Percentiles rank a stretch among this genome's conserved stretches.
phyloP scores from a whole-genome alignment of 2,888 invertebrate genomes.

The Thysanoteuthis rhombus region DNA sequence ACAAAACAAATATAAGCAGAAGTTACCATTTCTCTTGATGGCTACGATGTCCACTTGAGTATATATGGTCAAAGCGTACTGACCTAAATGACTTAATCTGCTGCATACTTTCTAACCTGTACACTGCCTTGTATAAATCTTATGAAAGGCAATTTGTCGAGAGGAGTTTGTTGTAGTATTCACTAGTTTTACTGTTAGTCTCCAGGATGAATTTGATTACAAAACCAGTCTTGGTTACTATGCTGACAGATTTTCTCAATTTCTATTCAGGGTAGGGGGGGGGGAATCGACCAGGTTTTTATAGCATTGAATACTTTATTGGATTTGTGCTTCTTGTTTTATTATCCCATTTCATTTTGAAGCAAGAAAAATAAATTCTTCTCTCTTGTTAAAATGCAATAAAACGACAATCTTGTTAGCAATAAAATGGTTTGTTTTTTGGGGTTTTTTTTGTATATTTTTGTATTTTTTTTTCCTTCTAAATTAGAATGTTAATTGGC shows the following conservation, averaged over 20 bases:
- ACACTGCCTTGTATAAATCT: neutral
- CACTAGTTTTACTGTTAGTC: neutral
- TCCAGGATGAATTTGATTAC: neutral
- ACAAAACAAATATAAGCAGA: too few relatives aligned
- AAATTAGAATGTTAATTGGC: neutral
- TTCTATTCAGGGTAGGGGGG: neutral
- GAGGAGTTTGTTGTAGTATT: too few relatives aligned
- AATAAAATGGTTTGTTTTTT: too few relatives aligned
- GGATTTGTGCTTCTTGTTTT: neutral
- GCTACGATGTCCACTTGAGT: too few relatives aligned
- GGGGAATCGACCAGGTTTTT: neutral
- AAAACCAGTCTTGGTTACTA: neutral
- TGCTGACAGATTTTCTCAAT: neutral
- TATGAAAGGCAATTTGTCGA: neutral
- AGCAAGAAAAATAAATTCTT: neutral
- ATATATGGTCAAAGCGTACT: too few relatives aligned
- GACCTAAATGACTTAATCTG: too few relatives aligned
- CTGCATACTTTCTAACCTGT: neutral
- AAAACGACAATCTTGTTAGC: neutral
- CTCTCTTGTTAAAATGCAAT: neutral
- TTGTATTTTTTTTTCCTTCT: neutral
- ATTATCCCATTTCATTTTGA: neutral
- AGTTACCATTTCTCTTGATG: too few relatives aligned
- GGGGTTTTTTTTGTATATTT: too few relatives aligned
- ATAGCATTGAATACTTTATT: neutral